A percentile compares a stretch with the other conserved stretches of the same genome.
Conservation (phyloP, 2,888 invertebrate genomes). For the Orgyia antiqua region DNA sequence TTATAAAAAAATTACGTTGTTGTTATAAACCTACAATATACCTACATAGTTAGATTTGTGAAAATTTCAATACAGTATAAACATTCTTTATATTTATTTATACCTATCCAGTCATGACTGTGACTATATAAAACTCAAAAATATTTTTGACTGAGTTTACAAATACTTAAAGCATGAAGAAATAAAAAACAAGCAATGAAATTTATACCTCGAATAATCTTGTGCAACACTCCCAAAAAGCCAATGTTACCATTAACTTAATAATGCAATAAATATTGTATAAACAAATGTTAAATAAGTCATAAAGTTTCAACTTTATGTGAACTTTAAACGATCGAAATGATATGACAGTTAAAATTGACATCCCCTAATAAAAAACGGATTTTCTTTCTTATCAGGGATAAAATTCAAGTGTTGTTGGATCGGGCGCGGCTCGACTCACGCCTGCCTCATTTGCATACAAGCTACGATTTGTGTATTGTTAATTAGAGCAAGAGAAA, state of each 20-base stretch:
- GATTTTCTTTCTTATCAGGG: slow-evolving; percentile 35
- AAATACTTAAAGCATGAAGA: too few species aligned
- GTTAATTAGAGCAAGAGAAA: slow-evolving; percentile 75
- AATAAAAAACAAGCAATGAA: too few species aligned
- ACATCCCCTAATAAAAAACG: slow-evolving; percentile 41
- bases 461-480: slow-evolving; percentile 77
- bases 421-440: slow-evolving; percentile 27
- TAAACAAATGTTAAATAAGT: background rate
- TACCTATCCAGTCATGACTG: too few species aligned
- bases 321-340: slow-evolving; percentile 10
- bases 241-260: background rate
- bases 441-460: slow-evolving; percentile 66
- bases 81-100: too few species aligned
- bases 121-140: too few species aligned
- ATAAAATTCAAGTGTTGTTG: slow-evolving; percentile 33
- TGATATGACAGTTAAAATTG: slow-evolving; percentile 29
- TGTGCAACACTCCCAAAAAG: too few species aligned
- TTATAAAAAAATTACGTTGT: too few species aligned
- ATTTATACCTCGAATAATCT: too few species aligned
- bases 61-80: too few species aligned
- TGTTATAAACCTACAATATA: too few species aligned
- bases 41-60: too few species aligned
- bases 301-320: slow-evolving; percentile 12
- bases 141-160: too few species aligned
- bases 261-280: background rate